phyloP scores from a whole-genome alignment of 2,113 vertebrate species.

The Semnornis frantzii region DNA sequence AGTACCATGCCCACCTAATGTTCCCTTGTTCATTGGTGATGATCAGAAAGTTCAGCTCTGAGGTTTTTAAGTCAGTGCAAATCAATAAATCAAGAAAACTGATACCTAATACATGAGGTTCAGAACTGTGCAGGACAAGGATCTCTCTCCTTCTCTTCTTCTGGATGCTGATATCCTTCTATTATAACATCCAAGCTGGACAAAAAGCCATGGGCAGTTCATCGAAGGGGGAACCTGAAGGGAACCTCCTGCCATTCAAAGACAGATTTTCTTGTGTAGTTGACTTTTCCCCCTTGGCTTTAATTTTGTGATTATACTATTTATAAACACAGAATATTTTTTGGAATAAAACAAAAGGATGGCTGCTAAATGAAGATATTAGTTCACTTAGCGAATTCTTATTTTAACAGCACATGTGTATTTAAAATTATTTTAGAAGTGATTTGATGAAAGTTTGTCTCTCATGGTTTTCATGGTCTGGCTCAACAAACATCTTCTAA shows the following conservation, averaged over 20 bases:
- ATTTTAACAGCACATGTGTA: neutral
- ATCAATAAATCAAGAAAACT: neutral
- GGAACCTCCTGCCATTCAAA: neutral
- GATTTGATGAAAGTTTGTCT: neutral
- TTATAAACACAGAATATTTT: neutral
- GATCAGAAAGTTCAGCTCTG: neutral
- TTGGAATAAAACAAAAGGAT: neutral
- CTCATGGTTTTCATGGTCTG: neutral
- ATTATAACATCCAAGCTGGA: neutral
- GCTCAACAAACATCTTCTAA: neutral
- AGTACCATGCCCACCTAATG: neutral
- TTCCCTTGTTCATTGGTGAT: neutral
- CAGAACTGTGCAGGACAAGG: neutral
- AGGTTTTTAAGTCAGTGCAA: neutral
- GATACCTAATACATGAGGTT: neutral
- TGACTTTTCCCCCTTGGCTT: neutral
- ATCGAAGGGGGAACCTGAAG: neutral
- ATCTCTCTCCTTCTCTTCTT: neutral
- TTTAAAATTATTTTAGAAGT: neutral
- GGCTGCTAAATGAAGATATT: neutral
- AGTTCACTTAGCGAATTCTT: neutral
- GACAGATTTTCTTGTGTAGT: neutral
- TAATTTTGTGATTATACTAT: neutral
- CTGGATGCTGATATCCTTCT: neutral
- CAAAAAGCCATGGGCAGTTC: neutral